Base-by-base conservation (phyloP, 2,888 invertebrate genomes). In the Rutpela maculata region DNA sequence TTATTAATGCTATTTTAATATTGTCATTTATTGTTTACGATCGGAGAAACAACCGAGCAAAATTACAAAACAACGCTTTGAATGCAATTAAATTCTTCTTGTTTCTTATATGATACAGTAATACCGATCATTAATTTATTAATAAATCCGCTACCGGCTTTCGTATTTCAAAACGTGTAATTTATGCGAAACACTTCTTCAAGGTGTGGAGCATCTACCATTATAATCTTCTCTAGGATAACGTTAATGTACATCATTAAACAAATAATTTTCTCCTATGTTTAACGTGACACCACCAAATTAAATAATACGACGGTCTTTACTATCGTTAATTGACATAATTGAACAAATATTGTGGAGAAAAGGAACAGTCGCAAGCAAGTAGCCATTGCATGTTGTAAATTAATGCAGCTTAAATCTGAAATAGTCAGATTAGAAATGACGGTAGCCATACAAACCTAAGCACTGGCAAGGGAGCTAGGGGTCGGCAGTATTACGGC, bases 1-100 rank as follows among this genome's bases (percentile, higher is more conserved):
- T 50, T 50, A 50, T 50, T 50, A 50, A 50, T 50, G 50, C n/a
- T 50, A 50, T 50, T 50, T 50, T 50, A 50, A 50, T 50, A 50
- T 50, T 50, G 50, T 50, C 50, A 50, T 50, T 50, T 50, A 50
- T 50, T 50, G 50, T 50, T 50, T 50, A 50, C 50, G 50, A 50
- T 12, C 50, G 50, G 12, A 50, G 50, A n/a, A 50, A n/a, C 50
- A 50, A 50, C 50, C 50, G 6, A 50, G 50, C 15, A 50, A 50
- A 50, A 50, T 50, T 50, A 50, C 50, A 50, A 50, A 50, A 15
- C 50, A 50, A 1, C 50, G 50, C n/a, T 50, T 50, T n/a, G 50
- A 50, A 50, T n/a, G 50, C 50, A 50, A 50, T 50, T 50, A 50
- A 50, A 50, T 15, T 50, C n/a, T 7, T 50, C 50, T 50, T 50